Base-by-base conservation (phyloP, 2,888 invertebrate species). In the Macaria liturata region DNA sequence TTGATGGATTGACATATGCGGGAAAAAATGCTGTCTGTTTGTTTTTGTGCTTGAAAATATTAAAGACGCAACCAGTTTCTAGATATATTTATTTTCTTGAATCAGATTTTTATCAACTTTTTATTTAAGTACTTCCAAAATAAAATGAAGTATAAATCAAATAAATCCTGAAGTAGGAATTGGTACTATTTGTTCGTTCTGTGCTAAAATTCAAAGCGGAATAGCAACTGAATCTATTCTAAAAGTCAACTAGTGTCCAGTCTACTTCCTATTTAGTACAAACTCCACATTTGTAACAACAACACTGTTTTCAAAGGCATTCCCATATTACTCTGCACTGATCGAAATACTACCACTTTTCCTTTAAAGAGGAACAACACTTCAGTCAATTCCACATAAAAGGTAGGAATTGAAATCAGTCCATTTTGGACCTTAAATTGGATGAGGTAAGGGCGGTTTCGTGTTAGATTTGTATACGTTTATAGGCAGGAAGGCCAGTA, bases 301-400 rank as follows among this genome's bases (percentile, higher is more conserved):
- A 45, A 49, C 32, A 20, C 32, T 44, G 32, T 32, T n/a, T 31
- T 3, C 7, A 34, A 40, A 44, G 8, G 4, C 45, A 8, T 56
- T 50, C 57, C 47, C 57, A 57, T 56, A 47, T 34, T 47, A 57
- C 50, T 51, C 43, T 42, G 31, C n/a, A 47, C 49, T 42, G 51
- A 51, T 37, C 43, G 47, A 49, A 49, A 55, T 40, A 37, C 48
- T 31, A 20, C 44, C 48, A 46, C 50, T 34, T 51, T 50, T 39
- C 51, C 51, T 34, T 51, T 51, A 46, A 57, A 47, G 44, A 51
- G 39, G 43, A 8, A 48, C 51, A 57, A 47, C 42, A 44, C 47
- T 31, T 47, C 45, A 43, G 34, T 54, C 49, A 48, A 57, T 40
- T 54, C 43, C 34, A 31, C 44, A 54, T 46, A 47, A 47, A 6